phyloP scores from a whole-genome alignment of 2,113 vertebrate species.

The Todiramphus chloris region DNA sequence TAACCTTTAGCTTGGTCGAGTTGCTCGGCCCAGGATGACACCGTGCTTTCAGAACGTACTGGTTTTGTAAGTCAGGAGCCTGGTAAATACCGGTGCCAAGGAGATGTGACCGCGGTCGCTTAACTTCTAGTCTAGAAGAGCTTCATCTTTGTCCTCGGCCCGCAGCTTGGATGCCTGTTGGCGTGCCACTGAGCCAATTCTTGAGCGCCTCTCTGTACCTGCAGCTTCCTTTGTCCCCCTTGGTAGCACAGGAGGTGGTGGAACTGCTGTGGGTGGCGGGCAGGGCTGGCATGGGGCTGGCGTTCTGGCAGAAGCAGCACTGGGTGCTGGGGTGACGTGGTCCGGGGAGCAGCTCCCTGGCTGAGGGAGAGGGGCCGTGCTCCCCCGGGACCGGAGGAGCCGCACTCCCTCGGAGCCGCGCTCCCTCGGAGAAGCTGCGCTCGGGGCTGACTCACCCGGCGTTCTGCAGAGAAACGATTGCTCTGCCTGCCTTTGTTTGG shows the following conservation, averaged over 20 bases:
- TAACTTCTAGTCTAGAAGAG: fast-evolving
- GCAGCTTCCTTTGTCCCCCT: fast-evolving
- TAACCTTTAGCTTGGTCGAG: not conserved
- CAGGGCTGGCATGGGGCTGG: not conserved
- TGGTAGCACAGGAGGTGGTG: not conserved
- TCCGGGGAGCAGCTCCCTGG: not conserved
- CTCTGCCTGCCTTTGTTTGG: not conserved
- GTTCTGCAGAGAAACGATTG: not conserved
- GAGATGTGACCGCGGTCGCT: fast-evolving
- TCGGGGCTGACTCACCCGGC: fast-evolving
- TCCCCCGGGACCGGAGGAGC: fast-evolving
- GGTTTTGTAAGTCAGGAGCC: fast-evolving
- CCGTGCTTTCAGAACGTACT: not conserved
- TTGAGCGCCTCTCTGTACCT: not conserved
- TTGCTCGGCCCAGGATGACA: fast-evolving
- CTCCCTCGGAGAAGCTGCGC: not conserved
- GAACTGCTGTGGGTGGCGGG: not conserved
- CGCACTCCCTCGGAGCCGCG: not conserved
- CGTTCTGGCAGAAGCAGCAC: not conserved
- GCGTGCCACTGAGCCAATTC: fast-evolving
- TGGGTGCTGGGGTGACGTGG: not conserved
- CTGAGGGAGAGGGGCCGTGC: not conserved
- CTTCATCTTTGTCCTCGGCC: not conserved
- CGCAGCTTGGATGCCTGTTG: not conserved
- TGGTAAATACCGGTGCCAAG: fast-evolving